Percentiles rank a stretch among this genome's conserved stretches.
Conservation (phyloP, 2,113 vertebrate genomes). For the Charina bottae region DNA sequence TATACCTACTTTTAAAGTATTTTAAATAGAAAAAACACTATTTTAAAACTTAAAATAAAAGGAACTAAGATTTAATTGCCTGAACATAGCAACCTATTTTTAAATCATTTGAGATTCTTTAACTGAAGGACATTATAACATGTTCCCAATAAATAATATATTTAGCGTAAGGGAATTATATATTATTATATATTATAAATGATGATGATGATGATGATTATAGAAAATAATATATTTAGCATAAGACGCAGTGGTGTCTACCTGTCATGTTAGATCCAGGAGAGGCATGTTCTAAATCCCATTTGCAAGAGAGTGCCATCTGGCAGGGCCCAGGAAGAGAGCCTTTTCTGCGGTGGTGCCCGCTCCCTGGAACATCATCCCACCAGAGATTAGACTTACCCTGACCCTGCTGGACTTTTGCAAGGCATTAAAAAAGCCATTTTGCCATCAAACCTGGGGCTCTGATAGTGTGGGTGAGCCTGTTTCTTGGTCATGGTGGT, state of each 20-base stretch:
- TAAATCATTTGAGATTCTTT: not conserved
- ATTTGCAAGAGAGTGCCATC: not conserved
- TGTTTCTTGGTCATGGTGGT: not conserved
- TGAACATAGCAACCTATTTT: not conserved
- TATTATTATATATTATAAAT: too few relatives aligned
- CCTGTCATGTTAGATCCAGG: not conserved
- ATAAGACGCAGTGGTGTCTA: not conserved
- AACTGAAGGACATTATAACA: not conserved
- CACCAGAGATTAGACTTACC: not conserved
- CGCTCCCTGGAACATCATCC: not conserved
- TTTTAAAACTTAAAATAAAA: not conserved
- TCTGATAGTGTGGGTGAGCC: not conserved
- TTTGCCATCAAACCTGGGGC: not conserved
- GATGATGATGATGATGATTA: too few relatives aligned
- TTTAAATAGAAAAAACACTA: not conserved
- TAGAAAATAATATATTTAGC: not conserved
- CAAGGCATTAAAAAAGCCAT: not conserved
- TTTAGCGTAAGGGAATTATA: not conserved
- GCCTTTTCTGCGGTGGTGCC: not conserved
- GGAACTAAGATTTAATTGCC: not conserved
- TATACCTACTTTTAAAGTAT: not conserved
- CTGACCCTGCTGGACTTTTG: not conserved
- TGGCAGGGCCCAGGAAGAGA: not conserved
- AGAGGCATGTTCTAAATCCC: not conserved
- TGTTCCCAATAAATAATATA: not conserved